Conservation (phyloP, 1,140 invertebrate genomes). For the Halictus rubicundus region DNA sequence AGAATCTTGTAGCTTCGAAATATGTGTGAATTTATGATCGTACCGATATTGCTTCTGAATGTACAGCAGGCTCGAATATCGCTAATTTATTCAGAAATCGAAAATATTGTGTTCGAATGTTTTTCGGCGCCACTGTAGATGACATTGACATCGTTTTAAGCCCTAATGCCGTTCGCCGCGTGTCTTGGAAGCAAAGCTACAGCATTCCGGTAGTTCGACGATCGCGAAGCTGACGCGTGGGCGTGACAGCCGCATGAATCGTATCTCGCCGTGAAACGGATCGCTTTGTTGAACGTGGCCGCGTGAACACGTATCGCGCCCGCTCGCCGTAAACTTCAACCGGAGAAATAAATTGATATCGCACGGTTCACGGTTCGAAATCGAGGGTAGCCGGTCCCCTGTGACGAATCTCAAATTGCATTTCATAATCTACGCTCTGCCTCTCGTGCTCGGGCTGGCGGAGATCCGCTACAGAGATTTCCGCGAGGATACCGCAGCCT, state of each 20-base stretch:
- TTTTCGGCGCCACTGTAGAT: background rate
- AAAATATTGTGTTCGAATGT: no score
- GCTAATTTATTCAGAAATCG: no score
- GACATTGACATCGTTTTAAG: background rate
- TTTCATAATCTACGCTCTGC: no score
- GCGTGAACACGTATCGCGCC: conserved; percentile 12
- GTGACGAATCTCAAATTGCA: no score
- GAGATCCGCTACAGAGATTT: no score
- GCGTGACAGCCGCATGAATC: conserved; percentile 41
- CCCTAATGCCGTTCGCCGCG: background rate
- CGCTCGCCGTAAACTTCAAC: background rate
- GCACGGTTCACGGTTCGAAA: conserved; percentile 3
- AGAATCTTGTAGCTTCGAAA: no score
- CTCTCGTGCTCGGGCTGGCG: no score
- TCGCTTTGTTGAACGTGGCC: conserved; percentile 27
- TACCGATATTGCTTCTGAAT: no score
- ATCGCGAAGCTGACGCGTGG: conserved; percentile 27
- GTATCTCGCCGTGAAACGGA: conserved; percentile 40
- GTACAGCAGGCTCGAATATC: no score
- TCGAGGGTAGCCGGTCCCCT: no score
- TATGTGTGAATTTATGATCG: no score
- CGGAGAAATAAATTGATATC: conserved; percentile 22
- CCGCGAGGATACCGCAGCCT: no score
- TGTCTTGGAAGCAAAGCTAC: background rate
- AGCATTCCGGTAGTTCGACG: conserved; percentile 41